Evolutionary conservation across 2,113 vertebrate genomes (phyloP).

Genomic region (Gymnarchus niloticus): DNA sequence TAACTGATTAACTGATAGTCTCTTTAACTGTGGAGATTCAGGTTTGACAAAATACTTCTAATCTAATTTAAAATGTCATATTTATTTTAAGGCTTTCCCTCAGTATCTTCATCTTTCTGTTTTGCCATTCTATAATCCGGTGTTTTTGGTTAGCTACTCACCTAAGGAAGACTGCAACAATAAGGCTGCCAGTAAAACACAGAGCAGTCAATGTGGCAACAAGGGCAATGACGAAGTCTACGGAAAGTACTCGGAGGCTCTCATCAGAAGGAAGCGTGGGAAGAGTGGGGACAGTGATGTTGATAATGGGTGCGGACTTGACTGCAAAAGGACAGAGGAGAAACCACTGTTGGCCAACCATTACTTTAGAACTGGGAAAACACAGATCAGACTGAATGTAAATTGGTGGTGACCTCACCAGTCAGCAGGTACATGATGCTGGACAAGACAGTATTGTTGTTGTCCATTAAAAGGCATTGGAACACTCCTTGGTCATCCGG

Average conservation of each 20-base stretch:
- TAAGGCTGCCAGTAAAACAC: conserved; percentile 44
- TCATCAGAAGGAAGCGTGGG: conserved; percentile 37
- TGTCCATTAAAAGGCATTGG: conserved; percentile 50
- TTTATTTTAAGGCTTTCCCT: no score
- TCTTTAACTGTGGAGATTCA: background rate
- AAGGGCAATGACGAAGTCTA: conserved; percentile 38
- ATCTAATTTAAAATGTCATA: background rate
- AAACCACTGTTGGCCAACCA: background rate
- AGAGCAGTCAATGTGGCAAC: conserved; percentile 42
- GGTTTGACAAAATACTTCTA: background rate
- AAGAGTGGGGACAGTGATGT: conserved; percentile 30
- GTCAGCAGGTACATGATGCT: conserved; percentile 43
- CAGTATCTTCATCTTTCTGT: background rate
- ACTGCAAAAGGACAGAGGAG: conserved; percentile 41
- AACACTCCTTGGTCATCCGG: conserved; percentile 53
- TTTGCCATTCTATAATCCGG: background rate
- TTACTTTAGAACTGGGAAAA: background rate
- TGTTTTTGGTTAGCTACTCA: conserved; percentile 38
- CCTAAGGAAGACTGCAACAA: conserved; percentile 42
- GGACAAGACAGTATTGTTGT: conserved; percentile 43
- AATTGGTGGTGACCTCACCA: conserved; percentile 36
- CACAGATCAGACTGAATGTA: background rate
- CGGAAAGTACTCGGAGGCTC: conserved; percentile 18
- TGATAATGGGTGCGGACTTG: conserved; percentile 27
- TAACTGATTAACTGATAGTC: background rate